Base-by-base conservation (phyloP, 1,140 invertebrate genomes). In the Agrypnia vestita region DNA sequence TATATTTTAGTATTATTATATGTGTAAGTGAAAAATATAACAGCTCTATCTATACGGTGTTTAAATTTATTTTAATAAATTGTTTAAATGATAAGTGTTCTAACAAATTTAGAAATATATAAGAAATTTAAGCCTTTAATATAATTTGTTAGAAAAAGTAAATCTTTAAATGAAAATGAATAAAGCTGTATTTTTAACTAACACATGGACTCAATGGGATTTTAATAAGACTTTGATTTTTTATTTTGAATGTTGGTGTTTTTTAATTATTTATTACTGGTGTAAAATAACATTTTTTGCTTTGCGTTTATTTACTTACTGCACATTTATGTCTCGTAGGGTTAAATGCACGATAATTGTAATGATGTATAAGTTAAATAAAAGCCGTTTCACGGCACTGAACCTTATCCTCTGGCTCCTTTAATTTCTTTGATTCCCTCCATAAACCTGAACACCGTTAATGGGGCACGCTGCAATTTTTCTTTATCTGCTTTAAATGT, bases 311-410 rank as follows among this genome's bases (percentile, higher is more conserved):
- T 64, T 25, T 69, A 69, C 17, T 71, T 51, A 71, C 47, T 71
- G 67, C 67, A 56, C 71, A 56, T 0, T 15, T 55, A 17, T 71
- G 71, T 74, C 53, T 74, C 62, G 53, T 77, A 53, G 46, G 25
- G 43, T 73, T 62, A 51, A 21, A 62, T 69, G 67, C 64, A 73
- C 56, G 46, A 51, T 35, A 35, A 3, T 64, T 79, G 71, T 79
- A 73, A 73, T 82, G 64, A 61, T 72, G 74, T 78, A n/a, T 56
- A 62, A 49, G 35, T 46, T 73, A 47, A 83, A 83, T 83, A 83
- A 83, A 83, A 78, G 79, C 82, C 78, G 79, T 80, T 47, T 49
- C 76, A 76, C 79, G 82, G 82, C 81, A 80, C n/a, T 82, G 81
- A 82, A 82, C 10, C 25, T 15, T 69, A 74, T 56, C 51, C 17